Evolutionary conservation across 2,797 vertebrate species (phyloP).

Genomic region (Hapalemur alaotrensis): DNA sequence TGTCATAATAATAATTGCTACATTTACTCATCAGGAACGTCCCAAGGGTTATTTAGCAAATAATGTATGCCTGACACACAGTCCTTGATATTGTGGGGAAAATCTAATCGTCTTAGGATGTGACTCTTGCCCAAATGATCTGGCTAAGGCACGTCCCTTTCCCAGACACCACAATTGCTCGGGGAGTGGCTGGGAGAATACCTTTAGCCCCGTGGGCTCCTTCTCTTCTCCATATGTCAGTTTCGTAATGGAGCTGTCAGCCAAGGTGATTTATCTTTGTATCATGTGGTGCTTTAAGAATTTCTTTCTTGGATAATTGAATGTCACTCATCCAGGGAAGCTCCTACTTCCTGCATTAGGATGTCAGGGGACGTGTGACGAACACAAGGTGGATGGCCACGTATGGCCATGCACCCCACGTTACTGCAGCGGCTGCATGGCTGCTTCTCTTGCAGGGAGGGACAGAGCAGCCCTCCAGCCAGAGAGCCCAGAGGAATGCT

Average conservation of each 20-base stretch:
- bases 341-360: constrained; percentile 63
- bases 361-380: constrained; percentile 28
- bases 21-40: constrained; percentile 40
- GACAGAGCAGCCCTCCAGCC: background rate
- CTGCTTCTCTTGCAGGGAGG: background rate
- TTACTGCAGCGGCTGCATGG: background rate
- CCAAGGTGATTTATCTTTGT: constrained; percentile 76
- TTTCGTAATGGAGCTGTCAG: constrained; percentile 79
- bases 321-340: constrained; percentile 75
- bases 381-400: background rate
- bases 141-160: background rate
- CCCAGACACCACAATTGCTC: background rate
- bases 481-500: background rate
- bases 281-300: constrained; percentile 75
- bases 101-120: constrained; percentile 34
- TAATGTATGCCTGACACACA: constrained; percentile 16
- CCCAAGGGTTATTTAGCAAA: constrained; percentile 50
- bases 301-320: constrained; percentile 79
- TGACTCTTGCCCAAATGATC: constrained; percentile 10
- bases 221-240: constrained; percentile 69
- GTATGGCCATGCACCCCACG: background rate
- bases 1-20: constrained; percentile 18
- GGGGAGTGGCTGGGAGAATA: constrained; percentile 33
- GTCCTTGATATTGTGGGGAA: background rate
- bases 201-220: constrained; percentile 54